Evolutionary conservation across 1,140 invertebrate species (phyloP).

Genomic region (Sycobia sp.): DNA sequence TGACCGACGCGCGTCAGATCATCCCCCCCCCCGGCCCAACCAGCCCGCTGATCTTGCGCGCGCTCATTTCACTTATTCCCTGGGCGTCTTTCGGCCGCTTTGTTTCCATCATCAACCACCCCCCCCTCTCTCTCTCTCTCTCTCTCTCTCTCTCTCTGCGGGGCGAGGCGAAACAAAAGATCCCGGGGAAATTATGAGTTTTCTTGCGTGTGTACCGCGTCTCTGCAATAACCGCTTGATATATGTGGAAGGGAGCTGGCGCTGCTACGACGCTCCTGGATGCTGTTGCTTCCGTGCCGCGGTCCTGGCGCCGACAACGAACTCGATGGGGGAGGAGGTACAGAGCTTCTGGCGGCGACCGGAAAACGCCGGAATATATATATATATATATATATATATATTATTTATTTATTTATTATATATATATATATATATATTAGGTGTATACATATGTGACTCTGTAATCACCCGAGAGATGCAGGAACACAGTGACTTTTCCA

Average conservation of each 20-base stretch:
- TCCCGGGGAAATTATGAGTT: conserved; percentile 36
- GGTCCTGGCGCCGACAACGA: neutral
- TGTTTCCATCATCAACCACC: too few relatives aligned
- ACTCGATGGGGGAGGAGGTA: too few relatives aligned
- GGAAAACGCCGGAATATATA: conserved; percentile 12
- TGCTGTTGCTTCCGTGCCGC: neutral
- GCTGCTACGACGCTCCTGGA: too few relatives aligned
- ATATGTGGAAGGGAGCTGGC: too few relatives aligned
- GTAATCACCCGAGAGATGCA: too few relatives aligned
- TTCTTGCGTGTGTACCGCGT: conserved; percentile 37
- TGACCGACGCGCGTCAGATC: too few relatives aligned
- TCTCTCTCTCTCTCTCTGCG: neutral
- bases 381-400: too few relatives aligned
- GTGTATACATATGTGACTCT: too few relatives aligned
- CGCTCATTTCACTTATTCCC: conserved; percentile 5
- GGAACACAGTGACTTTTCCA: too few relatives aligned
- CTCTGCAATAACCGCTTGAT: conserved; percentile 38
- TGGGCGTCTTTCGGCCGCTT: conserved; percentile 7
- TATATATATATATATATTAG: too few relatives aligned
- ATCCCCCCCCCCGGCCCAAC: too few relatives aligned
- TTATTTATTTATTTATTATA: neutral
- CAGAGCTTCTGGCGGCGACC: neutral
- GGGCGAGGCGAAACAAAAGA: conserved; percentile 30
- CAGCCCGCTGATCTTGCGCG: too few relatives aligned
- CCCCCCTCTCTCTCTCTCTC: neutral